These are phyloP conservation scores for Gymnarchus niloticus DNA, from an alignment of 2,113 vertebrate genomes.

Conservation along the genomic window DNA sequence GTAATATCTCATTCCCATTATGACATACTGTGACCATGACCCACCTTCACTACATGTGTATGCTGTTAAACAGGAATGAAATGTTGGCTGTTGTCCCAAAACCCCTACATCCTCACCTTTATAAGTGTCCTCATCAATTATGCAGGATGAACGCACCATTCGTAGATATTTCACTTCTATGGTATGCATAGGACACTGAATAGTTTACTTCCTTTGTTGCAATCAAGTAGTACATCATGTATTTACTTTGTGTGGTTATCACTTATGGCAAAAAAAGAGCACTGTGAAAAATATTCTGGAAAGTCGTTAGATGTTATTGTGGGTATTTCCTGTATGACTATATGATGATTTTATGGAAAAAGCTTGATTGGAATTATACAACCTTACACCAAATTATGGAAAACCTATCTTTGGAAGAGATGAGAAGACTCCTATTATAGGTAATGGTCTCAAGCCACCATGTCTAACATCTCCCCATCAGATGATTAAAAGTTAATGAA, in stretches of 20 bases:
- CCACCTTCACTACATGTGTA: neutral
- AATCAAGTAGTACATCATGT: too few relatives aligned
- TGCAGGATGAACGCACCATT: neutral
- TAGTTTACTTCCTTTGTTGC: neutral
- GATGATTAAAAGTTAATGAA: conserved; percentile 7
- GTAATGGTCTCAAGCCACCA: neutral
- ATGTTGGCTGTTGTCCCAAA: neutral
- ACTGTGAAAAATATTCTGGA: neutral
- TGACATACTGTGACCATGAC: neutral
- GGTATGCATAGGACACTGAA: neutral
- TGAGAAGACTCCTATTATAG: too few relatives aligned
- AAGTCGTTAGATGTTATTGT: neutral
- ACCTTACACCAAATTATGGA: neutral
- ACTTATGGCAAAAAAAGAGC: too few relatives aligned
- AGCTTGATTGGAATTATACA: neutral
- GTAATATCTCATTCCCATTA: neutral
- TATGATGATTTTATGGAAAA: neutral
- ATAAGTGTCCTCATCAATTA: neutral
- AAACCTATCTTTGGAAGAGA: neutral
- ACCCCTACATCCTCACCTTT: neutral
- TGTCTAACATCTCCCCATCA: neutral
- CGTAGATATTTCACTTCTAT: neutral
- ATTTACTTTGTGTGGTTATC: too few relatives aligned
- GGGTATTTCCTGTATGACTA: neutral
- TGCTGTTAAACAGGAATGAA: neutral